Evolutionary conservation across 2,888 invertebrate species (phyloP).

Genomic region (Parochlus steinenii): DNA sequence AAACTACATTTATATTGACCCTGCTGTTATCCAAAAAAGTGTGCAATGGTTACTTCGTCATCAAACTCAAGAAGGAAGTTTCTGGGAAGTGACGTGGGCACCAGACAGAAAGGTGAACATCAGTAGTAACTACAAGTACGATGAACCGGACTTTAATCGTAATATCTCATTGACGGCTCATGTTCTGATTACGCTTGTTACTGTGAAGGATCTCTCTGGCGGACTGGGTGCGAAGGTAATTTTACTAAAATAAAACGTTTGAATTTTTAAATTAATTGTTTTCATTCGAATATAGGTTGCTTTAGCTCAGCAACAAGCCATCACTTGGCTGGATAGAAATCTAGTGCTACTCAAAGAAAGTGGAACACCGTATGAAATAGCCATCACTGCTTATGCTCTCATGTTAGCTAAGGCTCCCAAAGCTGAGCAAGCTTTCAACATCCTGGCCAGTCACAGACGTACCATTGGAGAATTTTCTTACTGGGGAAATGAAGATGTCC

Average conservation of each 20-base stretch:
- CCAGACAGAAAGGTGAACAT: slow-evolving; percentile 80
- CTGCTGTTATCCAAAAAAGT: slow-evolving; percentile 65
- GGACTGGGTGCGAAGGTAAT: slow-evolving; percentile 24
- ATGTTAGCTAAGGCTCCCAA: slow-evolving; percentile 68
- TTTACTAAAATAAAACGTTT: slow-evolving; percentile 1
- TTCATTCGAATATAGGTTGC: slow-evolving; percentile 46
- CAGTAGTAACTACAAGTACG: slow-evolving; percentile 36
- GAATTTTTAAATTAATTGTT: not conserved
- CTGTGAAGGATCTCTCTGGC: slow-evolving; percentile 62
- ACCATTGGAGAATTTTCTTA: slow-evolving; percentile 67
- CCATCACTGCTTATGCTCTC: slow-evolving; percentile 79
- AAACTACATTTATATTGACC: slow-evolving; percentile 86
- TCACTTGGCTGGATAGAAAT: slow-evolving; percentile 67
- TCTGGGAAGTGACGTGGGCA: slow-evolving; percentile 74
- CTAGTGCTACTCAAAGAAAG: slow-evolving; percentile 53
- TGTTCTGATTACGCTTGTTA: slow-evolving; percentile 72
- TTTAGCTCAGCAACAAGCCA: slow-evolving; percentile 55
- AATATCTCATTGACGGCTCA: slow-evolving; percentile 88
- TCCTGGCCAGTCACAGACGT: slow-evolving; percentile 47
- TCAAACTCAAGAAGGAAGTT: slow-evolving; percentile 72
- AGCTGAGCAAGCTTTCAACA: slow-evolving; percentile 64
- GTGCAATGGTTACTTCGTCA: slow-evolving; percentile 74
- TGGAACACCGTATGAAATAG: slow-evolving; percentile 67
- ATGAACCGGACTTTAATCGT: slow-evolving; percentile 40
- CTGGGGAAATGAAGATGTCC: slow-evolving; percentile 68